Conservation (phyloP, 2,113 vertebrate species). For the Python bivittatus region DNA sequence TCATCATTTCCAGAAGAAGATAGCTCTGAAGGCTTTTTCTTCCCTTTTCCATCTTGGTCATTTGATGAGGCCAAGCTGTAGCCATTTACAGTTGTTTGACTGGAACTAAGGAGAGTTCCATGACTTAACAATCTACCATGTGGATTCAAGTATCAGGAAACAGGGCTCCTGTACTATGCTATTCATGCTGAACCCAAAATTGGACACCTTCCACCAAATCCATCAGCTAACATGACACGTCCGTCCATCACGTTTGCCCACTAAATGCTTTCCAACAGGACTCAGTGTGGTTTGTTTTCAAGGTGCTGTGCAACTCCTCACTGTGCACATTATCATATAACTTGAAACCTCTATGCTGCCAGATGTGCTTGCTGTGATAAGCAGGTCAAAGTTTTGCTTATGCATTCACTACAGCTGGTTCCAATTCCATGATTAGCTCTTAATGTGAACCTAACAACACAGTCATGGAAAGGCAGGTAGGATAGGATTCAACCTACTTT, state of each 20-base stretch:
- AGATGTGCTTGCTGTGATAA: no score
- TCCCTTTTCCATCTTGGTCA: neutral
- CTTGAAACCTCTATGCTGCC: neutral
- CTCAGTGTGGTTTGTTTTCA: neutral
- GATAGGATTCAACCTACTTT: neutral
- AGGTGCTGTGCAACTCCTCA: neutral
- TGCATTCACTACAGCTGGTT: no score
- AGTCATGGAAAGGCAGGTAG: neutral
- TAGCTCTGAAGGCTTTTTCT: neutral
- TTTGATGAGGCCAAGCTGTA: neutral
- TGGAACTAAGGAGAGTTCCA: neutral
- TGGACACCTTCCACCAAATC: neutral
- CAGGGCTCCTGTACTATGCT: neutral
- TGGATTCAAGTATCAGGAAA: neutral
- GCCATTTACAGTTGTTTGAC: neutral
- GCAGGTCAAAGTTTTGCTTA: no score
- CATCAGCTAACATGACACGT: neutral
- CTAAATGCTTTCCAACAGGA: neutral
- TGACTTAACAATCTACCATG: neutral
- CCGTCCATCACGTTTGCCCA: neutral
- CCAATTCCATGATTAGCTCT: no score
- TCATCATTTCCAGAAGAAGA: neutral
- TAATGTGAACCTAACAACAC: neutral
- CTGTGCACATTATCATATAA: neutral
- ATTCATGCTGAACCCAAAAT: neutral